Base-by-base conservation (phyloP, 1,140 invertebrate species). In the Hydropsyche tenuis region DNA sequence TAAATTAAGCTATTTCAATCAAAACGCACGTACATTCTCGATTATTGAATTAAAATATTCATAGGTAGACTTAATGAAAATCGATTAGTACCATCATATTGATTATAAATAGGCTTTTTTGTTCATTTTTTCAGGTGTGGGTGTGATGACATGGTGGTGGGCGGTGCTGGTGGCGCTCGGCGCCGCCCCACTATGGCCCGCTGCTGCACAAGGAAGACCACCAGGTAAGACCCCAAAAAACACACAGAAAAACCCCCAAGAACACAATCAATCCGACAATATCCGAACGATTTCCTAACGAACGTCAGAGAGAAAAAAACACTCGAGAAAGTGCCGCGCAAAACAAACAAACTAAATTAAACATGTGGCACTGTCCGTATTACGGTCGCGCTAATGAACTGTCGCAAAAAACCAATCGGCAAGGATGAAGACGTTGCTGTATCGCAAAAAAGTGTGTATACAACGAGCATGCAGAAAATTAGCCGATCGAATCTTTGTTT, bases 81-180 rank as follows among this genome's bases (percentile, higher is more conserved):
- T 46, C 14, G 12, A 12, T 46, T 46, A 46, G 14, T 46, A 43
- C 42, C 42, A 7, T 7, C n/a, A 37, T 37, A 70, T 56, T 60
- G 42, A 30, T 62, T 37, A 22, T 45, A 73, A 68, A 22, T 42
- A 42, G n/a, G n/a, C n/a, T n/a, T n/a, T 20, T 66, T 1, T 23
- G 43, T 64, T 56, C 69, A 20, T 72, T 74, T 37, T 77, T 77
- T 2, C 56, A 77, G 76, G 76, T 27, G 27, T 45, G 27, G 74
- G 74, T 46, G 69, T 66, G 69, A 77, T 77, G 76, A 73, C 76
- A 62, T 77, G 76, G 76, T 77, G 76, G 76, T 77, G 76, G 76
- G 76, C 76, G 46, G 73, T 77, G n/a, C 62, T 77, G 71, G 73
- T 77, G 76, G 76, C 76, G 68, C 66, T 77, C 60, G 73, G 76